These are phyloP conservation scores for Catalaphyllia jardinei DNA, from an alignment of 64 coral and sea anemone genomes.

Conservation along the genomic window DNA sequence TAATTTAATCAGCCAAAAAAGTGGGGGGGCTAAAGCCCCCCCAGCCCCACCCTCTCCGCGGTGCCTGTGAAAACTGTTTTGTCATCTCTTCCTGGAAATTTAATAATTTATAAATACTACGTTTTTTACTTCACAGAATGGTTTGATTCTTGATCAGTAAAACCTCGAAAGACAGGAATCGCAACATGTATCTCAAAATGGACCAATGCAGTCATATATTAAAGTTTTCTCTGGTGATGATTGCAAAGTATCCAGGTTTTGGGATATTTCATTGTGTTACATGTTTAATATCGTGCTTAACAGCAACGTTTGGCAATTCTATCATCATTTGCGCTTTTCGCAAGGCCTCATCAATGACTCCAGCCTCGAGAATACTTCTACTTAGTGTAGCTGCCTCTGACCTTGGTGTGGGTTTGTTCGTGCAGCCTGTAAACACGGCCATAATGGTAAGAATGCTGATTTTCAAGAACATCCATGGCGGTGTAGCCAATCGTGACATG, in stretches of 20 bases:
- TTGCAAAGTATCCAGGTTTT: neutral
- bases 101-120: too few relatives aligned
- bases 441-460: neutral
- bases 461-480: neutral
- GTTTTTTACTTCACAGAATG: too few relatives aligned
- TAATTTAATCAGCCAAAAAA: too few relatives aligned
- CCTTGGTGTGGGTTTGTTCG: neutral
- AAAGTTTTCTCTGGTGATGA: neutral
- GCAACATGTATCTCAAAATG: neutral
- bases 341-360: neutral
- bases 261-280: neutral
- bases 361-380: neutral
- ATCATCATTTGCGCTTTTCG: neutral
- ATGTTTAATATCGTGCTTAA: neutral
- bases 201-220: neutral
- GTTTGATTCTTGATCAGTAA: too few relatives aligned
- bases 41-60: too few relatives aligned
- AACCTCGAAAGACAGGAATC: neutral
- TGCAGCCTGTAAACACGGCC: neutral
- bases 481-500: neutral
- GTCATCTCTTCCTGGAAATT: too few relatives aligned
- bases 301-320: neutral
- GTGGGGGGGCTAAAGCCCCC: too few relatives aligned
- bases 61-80: too few relatives aligned
- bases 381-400: neutral